Evolutionary conservation across 1,140 invertebrate genomes (phyloP).

Genomic region (Caenorhabditis remanei): DNA sequence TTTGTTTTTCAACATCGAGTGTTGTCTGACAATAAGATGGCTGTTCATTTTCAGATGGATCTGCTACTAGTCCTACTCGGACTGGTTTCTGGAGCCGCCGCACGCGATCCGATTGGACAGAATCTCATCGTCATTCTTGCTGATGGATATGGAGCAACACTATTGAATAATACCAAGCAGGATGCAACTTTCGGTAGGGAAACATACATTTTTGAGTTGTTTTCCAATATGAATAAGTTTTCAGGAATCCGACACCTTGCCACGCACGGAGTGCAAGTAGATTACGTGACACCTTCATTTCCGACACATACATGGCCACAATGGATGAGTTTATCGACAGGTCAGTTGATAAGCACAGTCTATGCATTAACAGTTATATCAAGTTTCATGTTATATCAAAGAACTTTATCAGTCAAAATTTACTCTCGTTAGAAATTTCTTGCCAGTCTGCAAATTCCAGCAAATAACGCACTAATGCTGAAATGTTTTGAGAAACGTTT

Average conservation of each 20-base stretch:
- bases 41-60: constrained; percentile 23
- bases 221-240: background rate
- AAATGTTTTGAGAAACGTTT: too few relatives aligned
- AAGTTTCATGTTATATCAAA: too few relatives aligned
- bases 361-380: too few relatives aligned
- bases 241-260: constrained; percentile 62
- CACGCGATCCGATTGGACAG: constrained; percentile 71
- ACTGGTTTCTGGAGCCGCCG: constrained; percentile 2
- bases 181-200: constrained; percentile 69
- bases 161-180: constrained; percentile 74
- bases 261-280: constrained; percentile 71
- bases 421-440: too few relatives aligned
- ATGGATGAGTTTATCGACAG: constrained; percentile 74
- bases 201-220: background rate
- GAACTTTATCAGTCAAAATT: too few relatives aligned
- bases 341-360: constrained; percentile 52
- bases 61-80: constrained; percentile 41
- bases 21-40: background rate
- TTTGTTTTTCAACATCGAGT: constrained; percentile 2
- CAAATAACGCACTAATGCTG: too few relatives aligned
- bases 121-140: constrained; percentile 76
- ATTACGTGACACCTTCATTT: constrained; percentile 74
- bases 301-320: constrained; percentile 77
- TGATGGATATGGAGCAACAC: constrained; percentile 74
- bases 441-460: too few relatives aligned